phyloP scores from a whole-genome alignment of 1,140 invertebrate species.

The Drosophila saltans region DNA sequence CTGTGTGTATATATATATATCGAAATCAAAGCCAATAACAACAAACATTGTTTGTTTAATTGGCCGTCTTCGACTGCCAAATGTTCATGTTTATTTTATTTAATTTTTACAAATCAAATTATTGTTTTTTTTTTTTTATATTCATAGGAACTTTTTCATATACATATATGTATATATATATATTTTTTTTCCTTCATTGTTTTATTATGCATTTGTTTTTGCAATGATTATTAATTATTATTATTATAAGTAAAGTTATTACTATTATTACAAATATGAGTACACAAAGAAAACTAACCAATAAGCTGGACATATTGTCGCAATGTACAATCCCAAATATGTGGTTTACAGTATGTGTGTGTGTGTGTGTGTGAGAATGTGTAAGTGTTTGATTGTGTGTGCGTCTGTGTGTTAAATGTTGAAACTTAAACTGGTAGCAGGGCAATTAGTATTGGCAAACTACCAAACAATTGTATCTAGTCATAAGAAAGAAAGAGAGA shows the following conservation, averaged over 20 bases:
- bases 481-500: slow-evolving; percentile 47
- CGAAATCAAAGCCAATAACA: slow-evolving; percentile 44
- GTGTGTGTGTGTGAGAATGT: background rate
- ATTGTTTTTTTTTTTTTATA: slow-evolving; percentile 31
- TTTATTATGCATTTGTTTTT: slow-evolving; percentile 50
- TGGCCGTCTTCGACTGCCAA: slow-evolving; percentile 59
- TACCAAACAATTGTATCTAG: slow-evolving; percentile 56
- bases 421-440: slow-evolving; percentile 11
- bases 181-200: slow-evolving; percentile 37
- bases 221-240: slow-evolving; percentile 37
- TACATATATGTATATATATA: slow-evolving; percentile 6
- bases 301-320: slow-evolving; percentile 32
- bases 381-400: slow-evolving; percentile 13
- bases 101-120: slow-evolving; percentile 38
- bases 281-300: slow-evolving; percentile 17
- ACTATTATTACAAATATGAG: background rate
- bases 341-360: slow-evolving; percentile 9
- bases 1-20: slow-evolving; percentile 28
- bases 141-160: background rate
- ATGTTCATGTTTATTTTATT: slow-evolving; percentile 46
- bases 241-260: slow-evolving; percentile 26
- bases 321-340: slow-evolving; percentile 39
- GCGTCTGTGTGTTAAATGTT: slow-evolving; percentile 11
- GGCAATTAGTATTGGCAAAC: background rate
- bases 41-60: slow-evolving; percentile 26